phyloP scores from a whole-genome alignment of 2,797 vertebrate species.

The Leptodactylus fallax region DNA sequence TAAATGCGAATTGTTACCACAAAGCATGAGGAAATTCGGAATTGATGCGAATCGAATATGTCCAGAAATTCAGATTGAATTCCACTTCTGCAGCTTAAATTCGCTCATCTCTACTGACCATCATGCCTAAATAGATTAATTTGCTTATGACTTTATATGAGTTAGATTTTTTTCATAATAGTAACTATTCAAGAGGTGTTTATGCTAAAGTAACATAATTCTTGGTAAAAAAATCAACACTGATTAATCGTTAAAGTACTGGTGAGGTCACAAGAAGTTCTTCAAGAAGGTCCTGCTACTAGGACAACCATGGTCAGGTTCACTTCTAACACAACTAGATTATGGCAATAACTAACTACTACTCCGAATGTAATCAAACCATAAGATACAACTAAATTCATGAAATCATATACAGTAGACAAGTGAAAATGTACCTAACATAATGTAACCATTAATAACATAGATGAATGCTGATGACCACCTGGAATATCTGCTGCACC shows the following conservation, averaged over 20 bases:
- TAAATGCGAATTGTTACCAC: too few relatives aligned
- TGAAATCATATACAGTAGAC: not conserved
- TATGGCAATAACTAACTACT: not conserved
- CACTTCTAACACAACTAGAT: not conserved
- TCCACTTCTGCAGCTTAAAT: too few relatives aligned
- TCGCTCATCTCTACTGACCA: too few relatives aligned
- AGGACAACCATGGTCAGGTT: not conserved
- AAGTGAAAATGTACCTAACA: not conserved
- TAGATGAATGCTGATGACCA: not conserved
- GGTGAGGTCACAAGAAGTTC: not conserved
- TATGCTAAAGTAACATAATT: not conserved
- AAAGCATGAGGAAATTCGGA: too few relatives aligned
- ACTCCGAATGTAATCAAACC: not conserved
- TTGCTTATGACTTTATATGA: too few relatives aligned
- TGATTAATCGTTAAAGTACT: not conserved
- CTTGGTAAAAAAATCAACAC: too few relatives aligned
- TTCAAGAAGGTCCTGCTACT: not conserved
- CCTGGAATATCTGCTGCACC: slow-evolving; percentile 5
- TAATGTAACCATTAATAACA: not conserved
- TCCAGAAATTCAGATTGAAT: too few relatives aligned
- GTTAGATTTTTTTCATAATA: too few relatives aligned
- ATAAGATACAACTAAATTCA: not conserved
- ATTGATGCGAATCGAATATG: too few relatives aligned
- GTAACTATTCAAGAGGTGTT: not conserved
- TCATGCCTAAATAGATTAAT: too few relatives aligned